Conservation (phyloP, 2,113 vertebrate genomes). For the Ranitomeya imitator region DNA sequence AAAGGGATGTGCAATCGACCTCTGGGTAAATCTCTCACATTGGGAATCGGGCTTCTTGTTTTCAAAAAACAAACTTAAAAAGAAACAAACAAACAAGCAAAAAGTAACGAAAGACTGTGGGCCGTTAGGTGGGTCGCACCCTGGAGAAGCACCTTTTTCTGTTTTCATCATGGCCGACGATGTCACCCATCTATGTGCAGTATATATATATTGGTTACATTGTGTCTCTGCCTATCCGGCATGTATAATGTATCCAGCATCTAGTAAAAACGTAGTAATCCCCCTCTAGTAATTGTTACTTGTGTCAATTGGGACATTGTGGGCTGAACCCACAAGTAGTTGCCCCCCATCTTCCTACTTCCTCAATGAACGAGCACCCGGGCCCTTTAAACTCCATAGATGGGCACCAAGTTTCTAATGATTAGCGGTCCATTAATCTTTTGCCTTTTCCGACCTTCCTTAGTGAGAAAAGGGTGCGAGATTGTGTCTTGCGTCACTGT, state of each 20-base stretch:
- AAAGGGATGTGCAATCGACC: conserved; percentile 50
- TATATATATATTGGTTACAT: neutral
- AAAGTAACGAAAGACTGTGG: conserved; percentile 1
- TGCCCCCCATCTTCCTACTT: neutral
- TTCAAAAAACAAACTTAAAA: conserved; percentile 49
- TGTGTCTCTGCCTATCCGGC: neutral
- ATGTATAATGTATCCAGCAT: neutral
- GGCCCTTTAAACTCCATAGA: neutral
- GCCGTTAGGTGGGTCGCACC: neutral
- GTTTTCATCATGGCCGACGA: no score
- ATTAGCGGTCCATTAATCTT: neutral
- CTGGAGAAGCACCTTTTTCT: conserved; percentile 3
- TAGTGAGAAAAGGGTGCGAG: no score
- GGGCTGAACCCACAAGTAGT: neutral
- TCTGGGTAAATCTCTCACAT: conserved; percentile 51
- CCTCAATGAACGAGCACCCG: neutral
- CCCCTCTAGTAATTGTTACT: neutral
- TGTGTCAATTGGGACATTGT: neutral
- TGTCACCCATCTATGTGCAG: neutral
- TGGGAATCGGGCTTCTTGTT: conserved; percentile 47
- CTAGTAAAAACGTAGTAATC: neutral
- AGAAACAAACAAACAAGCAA: neutral
- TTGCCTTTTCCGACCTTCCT: neutral
- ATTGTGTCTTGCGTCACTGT: no score
- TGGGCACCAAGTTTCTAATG: no score